Base-by-base conservation (phyloP, 1,140 invertebrate species). In the Aphelinus certus region DNA sequence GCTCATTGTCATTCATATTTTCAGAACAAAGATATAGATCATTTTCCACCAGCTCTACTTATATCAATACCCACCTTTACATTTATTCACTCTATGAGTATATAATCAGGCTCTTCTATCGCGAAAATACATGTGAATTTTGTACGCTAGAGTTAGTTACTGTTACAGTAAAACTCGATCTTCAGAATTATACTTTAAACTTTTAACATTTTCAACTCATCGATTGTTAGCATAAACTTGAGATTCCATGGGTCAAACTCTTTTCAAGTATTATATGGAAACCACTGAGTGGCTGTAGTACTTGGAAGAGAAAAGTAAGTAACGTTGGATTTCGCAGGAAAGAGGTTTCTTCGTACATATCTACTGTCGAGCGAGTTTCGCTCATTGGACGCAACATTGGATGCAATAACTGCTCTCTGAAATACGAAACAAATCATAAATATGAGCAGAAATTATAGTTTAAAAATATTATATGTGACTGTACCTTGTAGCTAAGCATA, bases 331-430 rank as follows among this genome's bases (percentile, higher is more conserved):
- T 95, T 69, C 97, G 90, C 48, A 99, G 87, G 87, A 99, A 99
- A 62, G 97, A 98, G 77, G 94, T 92, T 82, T 98, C 97, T 84
- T 99, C 97, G 81, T 98, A 99, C 95, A 99, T 97, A 81, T 97
- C 95, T 3, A 89, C 84, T 0, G 97, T 97, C 1, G 96, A 92
- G 64, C 95, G 92, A 10, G 94, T 94, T 76, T 92, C 89, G 3
- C 96, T 93, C 91, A 99, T 94, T 48, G 96, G 93, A 42, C 93
- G 91, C 10, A 99, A 87, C 90, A 98, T 95, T 73, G 94, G 91
- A 82, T 97, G 95, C 70, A 99, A 88, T 82, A 96, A 91, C 84
- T 97, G 96, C 87, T 99, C 97, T 82, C 97, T 98, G 88, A 76
- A 81, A 75, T 57, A 6, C 7, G 55, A 45, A 58, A 51, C 4